These are phyloP conservation scores for Ammospiza nelsoni DNA, from an alignment of 2,113 vertebrate species.

Conservation along the genomic window DNA sequence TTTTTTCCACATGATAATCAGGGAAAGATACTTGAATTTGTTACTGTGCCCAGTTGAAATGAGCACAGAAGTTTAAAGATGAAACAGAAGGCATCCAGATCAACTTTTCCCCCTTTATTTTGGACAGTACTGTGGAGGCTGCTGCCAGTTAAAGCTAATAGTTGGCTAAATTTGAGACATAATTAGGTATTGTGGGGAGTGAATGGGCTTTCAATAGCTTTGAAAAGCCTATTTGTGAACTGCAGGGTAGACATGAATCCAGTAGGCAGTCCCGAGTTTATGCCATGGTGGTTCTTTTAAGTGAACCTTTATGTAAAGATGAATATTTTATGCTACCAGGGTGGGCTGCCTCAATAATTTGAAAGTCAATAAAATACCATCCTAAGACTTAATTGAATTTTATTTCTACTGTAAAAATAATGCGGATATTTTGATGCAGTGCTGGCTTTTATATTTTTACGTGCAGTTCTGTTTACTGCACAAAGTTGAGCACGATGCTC, in stretches of 20 bases:
- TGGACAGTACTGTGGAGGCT: neutral
- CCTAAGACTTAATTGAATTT: neutral
- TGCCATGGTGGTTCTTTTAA: neutral
- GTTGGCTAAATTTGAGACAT: neutral
- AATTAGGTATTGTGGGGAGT: neutral
- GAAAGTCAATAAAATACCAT: neutral
- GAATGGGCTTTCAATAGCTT: neutral
- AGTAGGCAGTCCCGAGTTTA: neutral
- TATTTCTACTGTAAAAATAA: neutral
- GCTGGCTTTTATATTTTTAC: neutral
- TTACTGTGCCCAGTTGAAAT: neutral
- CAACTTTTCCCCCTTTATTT: neutral
- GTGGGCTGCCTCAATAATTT: neutral
- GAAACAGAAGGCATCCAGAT: neutral
- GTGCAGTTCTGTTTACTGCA: neutral
- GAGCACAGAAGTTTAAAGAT: neutral
- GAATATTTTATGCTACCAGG: neutral
- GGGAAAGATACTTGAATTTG: neutral
- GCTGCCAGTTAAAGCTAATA: neutral
- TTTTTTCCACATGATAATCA: neutral
- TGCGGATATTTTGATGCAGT: neutral
- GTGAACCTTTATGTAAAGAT: neutral
- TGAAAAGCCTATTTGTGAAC: neutral
- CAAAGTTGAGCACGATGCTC: neutral
- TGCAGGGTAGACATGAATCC: neutral